A percentile compares a stretch with the other conserved stretches of the same genome.
Conservation (phyloP, 1,140 invertebrate genomes). For the Drosophila ohnishii region DNA sequence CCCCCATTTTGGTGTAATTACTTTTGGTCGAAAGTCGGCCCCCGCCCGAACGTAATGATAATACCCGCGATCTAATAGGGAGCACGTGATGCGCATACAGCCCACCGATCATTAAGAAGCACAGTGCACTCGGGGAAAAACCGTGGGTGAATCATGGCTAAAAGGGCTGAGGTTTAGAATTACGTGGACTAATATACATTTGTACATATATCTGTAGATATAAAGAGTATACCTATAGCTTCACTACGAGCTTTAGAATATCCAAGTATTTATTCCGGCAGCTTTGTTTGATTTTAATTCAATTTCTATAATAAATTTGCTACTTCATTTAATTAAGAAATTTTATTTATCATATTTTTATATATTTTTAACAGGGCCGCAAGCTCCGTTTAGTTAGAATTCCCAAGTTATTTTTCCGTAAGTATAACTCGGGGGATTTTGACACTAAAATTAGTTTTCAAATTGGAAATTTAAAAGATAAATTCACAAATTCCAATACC, state of each 20-base stretch:
- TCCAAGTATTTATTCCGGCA: too few species aligned
- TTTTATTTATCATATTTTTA: background rate
- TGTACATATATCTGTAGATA: background rate
- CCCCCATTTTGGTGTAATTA: conserved; percentile 34
- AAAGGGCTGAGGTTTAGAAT: background rate
- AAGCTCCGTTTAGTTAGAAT: background rate
- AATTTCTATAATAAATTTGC: background rate
- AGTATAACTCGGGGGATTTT: background rate
- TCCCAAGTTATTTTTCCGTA: background rate
- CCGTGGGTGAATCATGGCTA: conserved; percentile 6
- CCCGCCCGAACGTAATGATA: conserved; percentile 48
- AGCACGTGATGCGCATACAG: conserved; percentile 66
- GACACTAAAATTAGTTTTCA: background rate
- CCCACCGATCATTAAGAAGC: conserved; percentile 39
- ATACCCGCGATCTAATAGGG: conserved; percentile 59
- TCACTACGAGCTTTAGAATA: too few species aligned
- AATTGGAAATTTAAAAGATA: background rate
- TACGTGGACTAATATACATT: background rate
- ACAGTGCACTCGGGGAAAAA: conserved; percentile 31
- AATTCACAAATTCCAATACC: too few species aligned
- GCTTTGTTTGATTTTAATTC: background rate
- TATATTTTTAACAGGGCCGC: background rate
- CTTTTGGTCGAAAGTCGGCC: conserved; percentile 46
- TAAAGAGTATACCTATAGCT: background rate
- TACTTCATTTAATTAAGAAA: background rate